Conservation (phyloP, 2,113 vertebrate species). For the Apus apus region DNA sequence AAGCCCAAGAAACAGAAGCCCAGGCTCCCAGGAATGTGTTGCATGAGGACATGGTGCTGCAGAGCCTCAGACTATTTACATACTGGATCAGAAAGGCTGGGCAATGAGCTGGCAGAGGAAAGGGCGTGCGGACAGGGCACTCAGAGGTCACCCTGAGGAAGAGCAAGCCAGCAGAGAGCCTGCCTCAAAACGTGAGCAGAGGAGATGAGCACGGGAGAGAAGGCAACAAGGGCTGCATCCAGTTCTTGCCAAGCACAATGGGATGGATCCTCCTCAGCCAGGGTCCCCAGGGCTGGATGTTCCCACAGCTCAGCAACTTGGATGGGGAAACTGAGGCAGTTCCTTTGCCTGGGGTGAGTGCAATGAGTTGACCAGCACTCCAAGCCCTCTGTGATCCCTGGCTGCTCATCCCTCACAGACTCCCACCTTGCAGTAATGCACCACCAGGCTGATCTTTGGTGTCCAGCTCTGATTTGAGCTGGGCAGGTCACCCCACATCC, state of each 20-base stretch:
- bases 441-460: fast-evolving
- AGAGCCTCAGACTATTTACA: constrained; percentile 50
- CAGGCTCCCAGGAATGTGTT: constrained; percentile 45
- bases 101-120: constrained; percentile 50
- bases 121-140: constrained; percentile 47
- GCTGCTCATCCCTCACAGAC: not conserved
- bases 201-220: not conserved
- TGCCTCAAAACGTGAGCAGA: not conserved
- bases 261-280: not conserved
- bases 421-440: fast-evolving
- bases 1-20: constrained; percentile 34
- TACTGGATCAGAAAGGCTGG: constrained; percentile 56
- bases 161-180: constrained; percentile 4
- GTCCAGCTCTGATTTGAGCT: fast-evolving
- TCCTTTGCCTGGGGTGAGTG: not conserved
- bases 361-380: not conserved
- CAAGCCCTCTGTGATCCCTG: not conserved
- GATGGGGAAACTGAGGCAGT: not conserved
- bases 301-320: not conserved
- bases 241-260: not conserved
- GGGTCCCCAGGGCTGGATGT: not conserved
- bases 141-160: constrained; percentile 54
- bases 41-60: constrained; percentile 33
- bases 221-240: not conserved
- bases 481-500: not conserved